A percentile compares a stretch with the other conserved stretches of the same genome.
Conservation (phyloP, 2,888 invertebrate species). For the Neoascia interrupta region DNA sequence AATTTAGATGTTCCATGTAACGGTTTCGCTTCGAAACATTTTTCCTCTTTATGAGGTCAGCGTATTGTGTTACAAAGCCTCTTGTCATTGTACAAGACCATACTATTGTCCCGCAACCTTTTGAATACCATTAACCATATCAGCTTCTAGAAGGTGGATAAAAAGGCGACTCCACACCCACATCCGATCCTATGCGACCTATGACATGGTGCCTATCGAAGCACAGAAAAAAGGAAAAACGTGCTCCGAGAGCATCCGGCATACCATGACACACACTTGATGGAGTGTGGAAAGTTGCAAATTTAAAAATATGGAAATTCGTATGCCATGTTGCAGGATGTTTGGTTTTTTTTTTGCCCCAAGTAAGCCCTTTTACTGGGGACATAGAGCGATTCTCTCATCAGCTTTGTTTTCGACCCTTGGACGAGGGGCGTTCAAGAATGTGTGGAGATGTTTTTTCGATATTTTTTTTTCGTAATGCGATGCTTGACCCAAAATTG, state of each 20-base stretch:
- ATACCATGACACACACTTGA: constrained; percentile 9
- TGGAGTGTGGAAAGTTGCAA: constrained; percentile 42
- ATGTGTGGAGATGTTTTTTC: constrained; percentile 18
- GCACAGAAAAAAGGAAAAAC: constrained; percentile 18
- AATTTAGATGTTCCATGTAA: constrained; percentile 10
- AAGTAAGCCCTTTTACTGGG: not conserved
- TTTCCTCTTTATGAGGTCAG: constrained; percentile 27
- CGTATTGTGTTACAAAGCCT: constrained; percentile 16
- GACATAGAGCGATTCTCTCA: constrained; percentile 38
- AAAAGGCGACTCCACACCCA: not conserved
- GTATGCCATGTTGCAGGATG: not conserved
- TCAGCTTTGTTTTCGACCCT: constrained; percentile 35
- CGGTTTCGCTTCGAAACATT: not conserved
- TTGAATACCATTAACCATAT: not conserved
- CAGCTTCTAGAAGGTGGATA: not conserved
- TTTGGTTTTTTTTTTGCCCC: not conserved
- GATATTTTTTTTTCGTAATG: constrained; percentile 17
- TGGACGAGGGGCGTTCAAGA: not conserved
- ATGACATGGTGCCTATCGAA: constrained; percentile 29
- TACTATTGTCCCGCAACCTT: not conserved
- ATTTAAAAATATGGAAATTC: constrained; percentile 52
- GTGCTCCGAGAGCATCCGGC: constrained; percentile 19
- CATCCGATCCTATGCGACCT: constrained; percentile 22
- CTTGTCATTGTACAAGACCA: not conserved
- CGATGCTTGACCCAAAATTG: constrained; percentile 49